These are phyloP conservation scores for Scolopax rusticola DNA, from an alignment of 2,797 vertebrate genomes.

Conservation along the genomic window DNA sequence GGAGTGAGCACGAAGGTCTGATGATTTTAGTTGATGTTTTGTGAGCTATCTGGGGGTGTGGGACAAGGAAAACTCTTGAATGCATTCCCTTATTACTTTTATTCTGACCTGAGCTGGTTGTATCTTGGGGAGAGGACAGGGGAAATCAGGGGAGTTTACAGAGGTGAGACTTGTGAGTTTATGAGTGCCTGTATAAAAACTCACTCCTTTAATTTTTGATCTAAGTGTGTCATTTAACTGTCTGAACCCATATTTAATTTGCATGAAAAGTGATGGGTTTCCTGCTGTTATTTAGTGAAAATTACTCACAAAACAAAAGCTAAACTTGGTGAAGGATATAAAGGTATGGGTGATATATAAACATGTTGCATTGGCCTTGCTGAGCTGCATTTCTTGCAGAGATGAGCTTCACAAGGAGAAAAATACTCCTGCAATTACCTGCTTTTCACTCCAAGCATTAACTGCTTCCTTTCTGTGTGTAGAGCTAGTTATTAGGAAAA, in stretches of 20 bases:
- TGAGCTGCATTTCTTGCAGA: background rate
- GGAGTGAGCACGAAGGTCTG: background rate
- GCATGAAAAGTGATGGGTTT: background rate
- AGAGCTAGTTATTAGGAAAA: background rate
- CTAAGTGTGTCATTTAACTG: background rate
- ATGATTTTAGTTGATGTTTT: background rate
- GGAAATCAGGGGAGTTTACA: background rate
- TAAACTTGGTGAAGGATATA: background rate
- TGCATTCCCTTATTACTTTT: background rate
- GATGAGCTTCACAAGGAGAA: background rate
- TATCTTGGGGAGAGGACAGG: background rate
- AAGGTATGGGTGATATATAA: background rate
- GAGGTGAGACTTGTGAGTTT: background rate
- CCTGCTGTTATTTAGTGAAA: background rate
- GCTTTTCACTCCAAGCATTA: background rate
- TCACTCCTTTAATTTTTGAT: background rate
- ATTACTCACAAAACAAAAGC: background rate
- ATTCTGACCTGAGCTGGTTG: background rate
- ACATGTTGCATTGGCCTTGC: background rate
- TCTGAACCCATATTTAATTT: background rate
- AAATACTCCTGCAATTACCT: background rate
- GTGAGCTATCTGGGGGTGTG: background rate
- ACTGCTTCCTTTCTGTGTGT: background rate
- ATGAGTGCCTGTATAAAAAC: background rate
- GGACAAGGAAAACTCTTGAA: background rate